These are phyloP conservation scores for Oncorhynchus kisutch DNA, from an alignment of 2,113 vertebrate species.

Conservation along the genomic window DNA sequence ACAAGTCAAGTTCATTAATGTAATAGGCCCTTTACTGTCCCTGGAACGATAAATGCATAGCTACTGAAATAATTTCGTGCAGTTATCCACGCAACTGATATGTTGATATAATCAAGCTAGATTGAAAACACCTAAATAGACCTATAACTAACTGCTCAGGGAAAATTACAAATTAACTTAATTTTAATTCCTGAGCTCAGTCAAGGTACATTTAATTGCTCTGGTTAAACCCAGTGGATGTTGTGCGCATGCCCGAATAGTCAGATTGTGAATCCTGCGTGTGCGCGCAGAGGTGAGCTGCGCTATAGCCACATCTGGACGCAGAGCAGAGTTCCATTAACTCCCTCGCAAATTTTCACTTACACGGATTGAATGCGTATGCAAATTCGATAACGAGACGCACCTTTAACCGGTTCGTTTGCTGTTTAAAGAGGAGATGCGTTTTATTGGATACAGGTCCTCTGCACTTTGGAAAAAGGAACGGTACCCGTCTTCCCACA, in stretches of 20 bases:
- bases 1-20: constrained; percentile 8
- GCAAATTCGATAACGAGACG: constrained; percentile 55
- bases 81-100: neutral
- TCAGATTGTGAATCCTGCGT: constrained; percentile 21
- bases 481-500: neutral
- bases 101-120: neutral
- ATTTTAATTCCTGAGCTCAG: neutral
- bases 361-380: constrained; percentile 63
- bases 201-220: neutral
- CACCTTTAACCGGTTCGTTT: constrained; percentile 56
- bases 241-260: constrained; percentile 10
- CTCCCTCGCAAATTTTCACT: constrained; percentile 44
- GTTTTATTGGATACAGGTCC: constrained; percentile 4
- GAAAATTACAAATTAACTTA: neutral
- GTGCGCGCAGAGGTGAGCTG: neutral
- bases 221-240: constrained; percentile 1
- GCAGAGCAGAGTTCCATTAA: constrained; percentile 43
- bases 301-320: constrained; percentile 64
- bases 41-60: constrained; percentile 8
- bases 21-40: constrained; percentile 18
- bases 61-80: constrained; percentile 10
- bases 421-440: constrained; percentile 16
- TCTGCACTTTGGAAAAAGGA: neutral
- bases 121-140: neutral
- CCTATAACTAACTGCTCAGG: neutral